Evolutionary conservation across 2,113 vertebrate genomes (phyloP), one percentile per base, ranked within the genome.

Genomic region (Poicephalus meyeri): DNA sequence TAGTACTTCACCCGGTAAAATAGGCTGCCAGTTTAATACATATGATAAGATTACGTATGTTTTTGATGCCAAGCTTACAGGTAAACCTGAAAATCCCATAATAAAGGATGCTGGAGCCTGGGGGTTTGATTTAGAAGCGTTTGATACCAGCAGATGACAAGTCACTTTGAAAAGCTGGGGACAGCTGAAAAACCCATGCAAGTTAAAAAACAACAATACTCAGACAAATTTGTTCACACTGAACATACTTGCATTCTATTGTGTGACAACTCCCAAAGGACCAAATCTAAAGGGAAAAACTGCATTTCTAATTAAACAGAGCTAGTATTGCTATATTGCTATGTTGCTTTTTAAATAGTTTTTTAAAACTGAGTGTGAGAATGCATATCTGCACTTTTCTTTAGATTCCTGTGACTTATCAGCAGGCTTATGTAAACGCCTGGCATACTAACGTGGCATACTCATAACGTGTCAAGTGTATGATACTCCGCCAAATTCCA

Each of bases 401-500:
- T 46, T 19, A 76, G 28, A 65, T 41, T 53, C 5, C 29, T 69
- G 17, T 76, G 70, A 71, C n/a, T 84, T 20, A 44, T 25, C 5
- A 28, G 12, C 2, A 3, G 19, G 7, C 8, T 70, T 85, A 72
- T 3, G 17, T 25, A 61, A 89, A 82, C 4, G 86, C 4, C 4
- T 77, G 16, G 21, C 19, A 66, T 10, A 73, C 14, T 65, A 52
- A 56, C 49, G n/a, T 10, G 23, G 13, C 21, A 63, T n/a, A 2
- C 47, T 92, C 17, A 2, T 31, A 91, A 91, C 64, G 80, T 35
- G 66, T 77, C 53, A 88, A 91, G 49, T 94, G 63, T 79, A 93
- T 50, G 88, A 96, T 94, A 66, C 77, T 96, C 70, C 89, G 60
- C 91, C 47, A 91, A 86, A 91, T 87, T 94, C 50, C 41, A 92